A percentile compares a stretch with the other conserved stretches of the same genome.
These are phyloP conservation scores for Amorpha juglandis DNA, from an alignment of 2,888 invertebrate species.

Conservation along the genomic window DNA sequence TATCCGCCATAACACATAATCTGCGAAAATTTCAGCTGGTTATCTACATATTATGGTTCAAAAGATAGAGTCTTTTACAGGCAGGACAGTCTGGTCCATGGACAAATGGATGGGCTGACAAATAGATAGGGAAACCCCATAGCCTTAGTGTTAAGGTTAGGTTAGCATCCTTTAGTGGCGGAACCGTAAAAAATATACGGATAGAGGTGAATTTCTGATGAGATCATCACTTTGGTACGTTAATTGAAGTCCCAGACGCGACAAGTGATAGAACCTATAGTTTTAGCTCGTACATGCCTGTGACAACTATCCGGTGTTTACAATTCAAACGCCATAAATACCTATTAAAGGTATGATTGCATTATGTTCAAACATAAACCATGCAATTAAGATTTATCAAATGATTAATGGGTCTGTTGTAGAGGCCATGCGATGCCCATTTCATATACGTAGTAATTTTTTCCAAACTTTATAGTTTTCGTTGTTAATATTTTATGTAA, in stretches of 20 bases:
- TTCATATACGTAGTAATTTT: background rate
- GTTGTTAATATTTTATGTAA: too few relatives aligned
- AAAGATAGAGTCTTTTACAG: too few relatives aligned
- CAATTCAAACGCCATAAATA: slow-evolving; percentile 2
- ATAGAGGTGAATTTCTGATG: background rate
- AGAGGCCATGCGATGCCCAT: background rate
- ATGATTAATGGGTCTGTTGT: background rate
- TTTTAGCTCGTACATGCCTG: slow-evolving; percentile 3
- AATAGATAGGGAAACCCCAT: too few relatives aligned
- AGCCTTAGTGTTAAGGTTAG: too few relatives aligned
- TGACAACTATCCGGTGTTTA: background rate
- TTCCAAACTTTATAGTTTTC: too few relatives aligned
- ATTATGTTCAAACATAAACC: background rate
- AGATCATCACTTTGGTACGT: slow-evolving; percentile 7
- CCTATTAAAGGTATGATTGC: background rate
- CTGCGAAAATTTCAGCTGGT: too few relatives aligned
- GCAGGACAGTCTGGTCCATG: too few relatives aligned
- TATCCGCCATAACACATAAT: too few relatives aligned
- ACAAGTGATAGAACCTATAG: slow-evolving; percentile 11
- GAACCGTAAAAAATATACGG: background rate
- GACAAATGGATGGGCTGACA: too few relatives aligned
- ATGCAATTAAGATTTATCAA: background rate
- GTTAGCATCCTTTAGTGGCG: too few relatives aligned
- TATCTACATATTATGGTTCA: too few relatives aligned
- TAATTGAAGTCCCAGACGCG: slow-evolving; percentile 17